phyloP scores from a whole-genome alignment of 2,113 vertebrate species.

The Aix galericulata region DNA sequence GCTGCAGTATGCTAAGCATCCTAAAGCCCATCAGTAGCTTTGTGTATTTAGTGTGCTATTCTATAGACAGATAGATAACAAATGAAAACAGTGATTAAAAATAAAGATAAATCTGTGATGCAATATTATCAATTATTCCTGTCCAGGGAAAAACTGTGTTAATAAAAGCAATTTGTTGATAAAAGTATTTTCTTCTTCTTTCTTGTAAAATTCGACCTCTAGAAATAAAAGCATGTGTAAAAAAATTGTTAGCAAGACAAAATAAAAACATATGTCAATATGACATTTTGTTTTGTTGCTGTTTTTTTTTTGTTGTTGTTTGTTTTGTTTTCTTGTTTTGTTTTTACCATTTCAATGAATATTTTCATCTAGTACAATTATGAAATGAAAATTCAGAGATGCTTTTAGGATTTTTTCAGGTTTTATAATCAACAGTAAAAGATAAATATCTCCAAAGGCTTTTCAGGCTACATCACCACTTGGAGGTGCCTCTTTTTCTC shows the following conservation, averaged over 20 bases:
- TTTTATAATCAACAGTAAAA: background rate
- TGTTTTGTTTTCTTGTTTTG: too few species aligned
- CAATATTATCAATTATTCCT: background rate
- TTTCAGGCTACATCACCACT: background rate
- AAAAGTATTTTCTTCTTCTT: background rate
- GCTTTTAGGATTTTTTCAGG: background rate
- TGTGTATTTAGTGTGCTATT: background rate
- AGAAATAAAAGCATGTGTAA: constrained; percentile 38
- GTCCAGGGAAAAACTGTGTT: background rate
- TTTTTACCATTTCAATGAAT: background rate
- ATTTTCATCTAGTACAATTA: background rate
- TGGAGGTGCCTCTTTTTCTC: background rate
- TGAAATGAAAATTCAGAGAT: background rate
- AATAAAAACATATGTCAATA: constrained; percentile 6
- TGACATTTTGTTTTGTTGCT: too few species aligned
- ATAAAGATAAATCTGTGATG: background rate
- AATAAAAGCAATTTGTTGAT: background rate
- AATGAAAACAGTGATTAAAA: background rate
- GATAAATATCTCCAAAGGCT: background rate
- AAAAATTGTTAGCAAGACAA: constrained; percentile 38
- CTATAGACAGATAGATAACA: background rate
- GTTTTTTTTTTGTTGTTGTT: too few species aligned
- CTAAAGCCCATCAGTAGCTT: background rate
- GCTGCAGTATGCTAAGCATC: background rate
- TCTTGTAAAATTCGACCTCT: background rate